Evolutionary conservation across 2,113 vertebrate genomes (phyloP).

Genomic region (Trogon melanurus): DNA sequence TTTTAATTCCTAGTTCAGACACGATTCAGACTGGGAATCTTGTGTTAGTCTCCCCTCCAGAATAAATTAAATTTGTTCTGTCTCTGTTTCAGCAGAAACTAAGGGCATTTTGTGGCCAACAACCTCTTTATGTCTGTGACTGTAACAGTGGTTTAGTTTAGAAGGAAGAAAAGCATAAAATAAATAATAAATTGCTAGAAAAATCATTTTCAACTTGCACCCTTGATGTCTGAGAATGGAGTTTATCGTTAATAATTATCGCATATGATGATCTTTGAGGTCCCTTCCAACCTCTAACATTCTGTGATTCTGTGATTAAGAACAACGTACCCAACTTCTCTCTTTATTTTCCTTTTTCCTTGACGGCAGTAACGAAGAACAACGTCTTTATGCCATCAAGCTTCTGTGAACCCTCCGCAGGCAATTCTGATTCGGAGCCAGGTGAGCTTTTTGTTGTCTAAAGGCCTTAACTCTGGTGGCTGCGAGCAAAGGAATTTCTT

Average conservation of each 20-base stretch:
- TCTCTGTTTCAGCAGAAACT: neutral
- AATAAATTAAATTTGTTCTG: neutral
- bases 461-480: neutral
- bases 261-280: too few relatives aligned
- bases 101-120: neutral
- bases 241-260: too few relatives aligned
- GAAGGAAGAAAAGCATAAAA: neutral
- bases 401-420: conserved; percentile 92
- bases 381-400: conserved; percentile 96
- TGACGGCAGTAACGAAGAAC: conserved; percentile 89
- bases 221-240: neutral
- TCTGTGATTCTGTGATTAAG: too few relatives aligned
- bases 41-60: neutral
- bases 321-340: neutral
- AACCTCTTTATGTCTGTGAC: neutral
- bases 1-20: neutral
- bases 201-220: neutral
- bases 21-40: neutral
- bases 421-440: conserved; percentile 94
- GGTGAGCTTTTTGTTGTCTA: conserved; percentile 74
- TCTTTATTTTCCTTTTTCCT: neutral
- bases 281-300: too few relatives aligned
- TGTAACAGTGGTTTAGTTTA: neutral
- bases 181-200: neutral
- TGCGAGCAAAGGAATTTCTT: neutral